These are phyloP conservation scores for Corythucha ciliata DNA, from an alignment of 2,888 invertebrate genomes.

Conservation along the genomic window DNA sequence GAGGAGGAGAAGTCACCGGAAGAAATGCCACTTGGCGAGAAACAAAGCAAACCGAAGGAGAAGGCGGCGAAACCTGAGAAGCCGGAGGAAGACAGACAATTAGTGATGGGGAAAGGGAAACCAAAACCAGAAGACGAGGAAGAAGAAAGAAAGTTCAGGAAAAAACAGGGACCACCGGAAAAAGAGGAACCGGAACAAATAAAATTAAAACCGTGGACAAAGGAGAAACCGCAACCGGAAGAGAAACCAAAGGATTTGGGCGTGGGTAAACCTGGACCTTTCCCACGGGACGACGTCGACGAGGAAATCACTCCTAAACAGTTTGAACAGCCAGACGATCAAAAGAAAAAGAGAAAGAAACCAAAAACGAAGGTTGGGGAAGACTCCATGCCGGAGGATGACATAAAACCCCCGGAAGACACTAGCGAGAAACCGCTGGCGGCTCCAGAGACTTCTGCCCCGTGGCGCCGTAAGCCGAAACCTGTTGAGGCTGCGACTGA, in stretches of 20 bases:
- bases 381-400: no score
- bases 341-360: constrained; percentile 26
- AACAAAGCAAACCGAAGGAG: constrained; percentile 16
- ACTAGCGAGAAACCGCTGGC: no score
- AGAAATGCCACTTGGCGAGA: background rate
- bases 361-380: constrained; percentile 15
- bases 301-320: constrained; percentile 32
- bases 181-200: constrained; percentile 41
- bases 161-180: constrained; percentile 41
- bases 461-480: constrained; percentile 24
- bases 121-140: constrained; percentile 34
- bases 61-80: constrained; percentile 17
- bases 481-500: background rate
- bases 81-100: constrained; percentile 28
- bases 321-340: constrained; percentile 30
- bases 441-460: no score
- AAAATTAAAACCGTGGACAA: constrained; percentile 39
- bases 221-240: constrained; percentile 39
- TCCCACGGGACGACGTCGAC: constrained; percentile 31
- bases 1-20: constrained; percentile 33
- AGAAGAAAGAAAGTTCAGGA: constrained; percentile 41
- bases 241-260: constrained; percentile 35
- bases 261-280: constrained; percentile 15
- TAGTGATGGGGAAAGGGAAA: constrained; percentile 31
- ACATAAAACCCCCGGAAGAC: no score